Evolutionary conservation across 2,113 vertebrate genomes (phyloP).

Genomic region (Brachypodius melanocephalos): DNA sequence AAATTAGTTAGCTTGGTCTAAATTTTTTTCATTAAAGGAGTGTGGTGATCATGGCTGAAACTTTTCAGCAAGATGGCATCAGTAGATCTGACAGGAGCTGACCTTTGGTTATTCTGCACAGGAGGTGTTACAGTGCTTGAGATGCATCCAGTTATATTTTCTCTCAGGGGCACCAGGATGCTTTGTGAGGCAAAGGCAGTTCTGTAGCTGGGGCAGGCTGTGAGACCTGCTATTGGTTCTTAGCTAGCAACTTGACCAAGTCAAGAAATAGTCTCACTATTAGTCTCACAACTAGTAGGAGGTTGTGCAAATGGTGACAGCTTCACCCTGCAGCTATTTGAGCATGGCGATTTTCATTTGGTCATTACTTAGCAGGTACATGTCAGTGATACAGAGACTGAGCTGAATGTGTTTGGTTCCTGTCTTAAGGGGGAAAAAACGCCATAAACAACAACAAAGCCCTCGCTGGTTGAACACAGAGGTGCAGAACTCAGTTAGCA

Average conservation of each 20-base stretch:
- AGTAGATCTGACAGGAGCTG: not conserved
- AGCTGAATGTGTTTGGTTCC: not conserved
- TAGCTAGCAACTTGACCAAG: not conserved
- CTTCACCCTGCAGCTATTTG: not conserved
- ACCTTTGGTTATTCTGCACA: not conserved
- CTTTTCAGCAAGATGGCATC: not conserved
- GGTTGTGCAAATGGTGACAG: not conserved
- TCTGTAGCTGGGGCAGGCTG: not conserved
- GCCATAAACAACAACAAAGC: not conserved
- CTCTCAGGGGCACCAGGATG: not conserved
- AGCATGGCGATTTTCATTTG: not conserved
- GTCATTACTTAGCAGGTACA: not conserved
- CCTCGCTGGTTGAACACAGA: not conserved
- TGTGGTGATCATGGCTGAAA: not conserved
- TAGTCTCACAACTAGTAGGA: not conserved
- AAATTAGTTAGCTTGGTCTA: not conserved
- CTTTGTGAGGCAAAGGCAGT: not conserved
- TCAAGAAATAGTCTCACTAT: not conserved
- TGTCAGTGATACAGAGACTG: not conserved
- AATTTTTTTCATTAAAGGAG: not conserved
- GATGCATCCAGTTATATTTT: not conserved
- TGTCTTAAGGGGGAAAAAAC: accelerated
- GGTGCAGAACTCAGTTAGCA: not conserved
- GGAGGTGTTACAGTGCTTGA: not conserved
- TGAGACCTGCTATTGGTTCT: not conserved